Evolutionary conservation across 2,888 invertebrate species (phyloP), one percentile per base, ranked within the genome.

Genomic region (Ophraella communa): DNA sequence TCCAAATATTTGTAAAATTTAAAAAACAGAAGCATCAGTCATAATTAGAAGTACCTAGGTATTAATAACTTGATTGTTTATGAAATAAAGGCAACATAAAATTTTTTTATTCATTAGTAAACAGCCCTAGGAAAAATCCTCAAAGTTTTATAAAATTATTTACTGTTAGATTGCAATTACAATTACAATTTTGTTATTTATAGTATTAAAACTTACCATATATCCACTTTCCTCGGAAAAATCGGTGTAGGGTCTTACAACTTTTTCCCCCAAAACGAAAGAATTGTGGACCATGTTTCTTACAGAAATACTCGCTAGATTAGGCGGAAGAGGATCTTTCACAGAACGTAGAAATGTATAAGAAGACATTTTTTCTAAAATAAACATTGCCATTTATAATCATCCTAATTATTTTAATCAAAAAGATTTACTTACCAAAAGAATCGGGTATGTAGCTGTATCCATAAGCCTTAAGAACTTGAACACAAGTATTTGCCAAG

Each of bases 391-490:
- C n/a, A 59, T 39, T 7, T 30, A 30, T 21, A 45, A 51, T 57
- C 17, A 24, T 53, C 17, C 21, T 20, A 33, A 33, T 33, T 33
- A 3, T n/a, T 33, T 11, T 33, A 33, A 49, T n/a, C n/a, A n/a
- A n/a, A n/a, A n/a, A n/a, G n/a, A n/a, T n/a, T 20, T 51, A 82
- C 87, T 87, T 81, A 95, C 95, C 95, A 81, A 91, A 95, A 21
- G 95, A 95, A 70, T 93, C 92, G 1, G 94, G 92, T 56, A 89
- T 83, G 78, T 94, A 95, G 60, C 84, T 82, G 75, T 89, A 94
- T 53, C 91, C 91, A 72, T 90, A 85, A 65, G 89, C 87, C 74
- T 86, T 88, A 70, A 95, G 82, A 74, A 95, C 89, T 78, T 91
- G 91, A 55, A 91, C 88, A 80, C 94, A 94, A 7, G 91, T 91